Conservation (phyloP, 1,140 invertebrate genomes). For the Bombus affinis region DNA sequence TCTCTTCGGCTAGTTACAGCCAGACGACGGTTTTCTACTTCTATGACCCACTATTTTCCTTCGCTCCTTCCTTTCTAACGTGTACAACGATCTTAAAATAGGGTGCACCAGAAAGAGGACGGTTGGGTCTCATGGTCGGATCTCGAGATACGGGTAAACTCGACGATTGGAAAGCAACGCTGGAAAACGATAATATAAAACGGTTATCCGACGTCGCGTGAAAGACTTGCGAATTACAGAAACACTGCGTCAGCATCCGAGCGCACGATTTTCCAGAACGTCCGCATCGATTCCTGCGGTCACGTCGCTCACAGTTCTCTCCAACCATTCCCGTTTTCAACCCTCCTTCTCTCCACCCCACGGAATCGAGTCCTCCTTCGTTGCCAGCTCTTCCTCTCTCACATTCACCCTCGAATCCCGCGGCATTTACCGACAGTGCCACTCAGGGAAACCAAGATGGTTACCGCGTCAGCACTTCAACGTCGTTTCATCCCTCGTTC, state of each 20-base stretch:
- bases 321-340: not conserved
- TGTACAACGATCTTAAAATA: not conserved
- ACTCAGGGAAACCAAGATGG: slow-evolving; percentile 68
- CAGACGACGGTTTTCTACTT: slow-evolving; percentile 48
- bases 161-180: not conserved
- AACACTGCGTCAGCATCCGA: slow-evolving; percentile 67
- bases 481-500: slow-evolving; percentile 48
- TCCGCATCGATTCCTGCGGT: slow-evolving; percentile 62
- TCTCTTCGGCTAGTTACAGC: slow-evolving; percentile 51
- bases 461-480: slow-evolving; percentile 68
- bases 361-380: slow-evolving; percentile 41
- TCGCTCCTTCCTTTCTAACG: not conserved
- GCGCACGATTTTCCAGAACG: slow-evolving; percentile 53
- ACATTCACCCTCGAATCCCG: slow-evolving; percentile 52
- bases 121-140: not conserved
- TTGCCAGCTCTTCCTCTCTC: slow-evolving; percentile 24
- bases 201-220: slow-evolving; percentile 5
- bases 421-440: slow-evolving; percentile 66
- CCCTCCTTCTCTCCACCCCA: slow-evolving; percentile 16
- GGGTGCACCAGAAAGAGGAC: slow-evolving; percentile 14
- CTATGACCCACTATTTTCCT: slow-evolving; percentile 41
- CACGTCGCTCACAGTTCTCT: slow-evolving; percentile 60
- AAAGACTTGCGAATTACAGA: slow-evolving; percentile 56
- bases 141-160: not conserved
- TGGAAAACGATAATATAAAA: slow-evolving; percentile 24